Evolutionary conservation across 1,140 invertebrate species (phyloP), one percentile per base, ranked within the genome.

Genomic region (Musca domestica): DNA sequence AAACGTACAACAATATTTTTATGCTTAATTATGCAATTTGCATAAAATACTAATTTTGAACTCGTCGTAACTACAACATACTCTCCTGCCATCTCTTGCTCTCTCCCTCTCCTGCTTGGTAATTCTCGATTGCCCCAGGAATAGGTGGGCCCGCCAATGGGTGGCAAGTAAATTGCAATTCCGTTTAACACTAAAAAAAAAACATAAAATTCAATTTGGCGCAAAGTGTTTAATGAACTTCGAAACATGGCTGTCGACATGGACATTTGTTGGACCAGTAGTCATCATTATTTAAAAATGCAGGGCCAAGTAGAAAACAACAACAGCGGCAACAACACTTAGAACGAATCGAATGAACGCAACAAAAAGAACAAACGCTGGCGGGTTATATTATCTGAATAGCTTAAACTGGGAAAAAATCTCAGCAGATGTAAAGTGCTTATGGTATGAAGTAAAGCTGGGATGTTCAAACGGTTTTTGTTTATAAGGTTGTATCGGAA

Each of bases 141-240:
- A 34, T 46, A 20, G 61, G 27, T 34, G 58, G 27, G 3, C 56
- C 19, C 66, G 30, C 4, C 17, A 54, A 25, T 41, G 41, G 67
- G 25, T 68, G 23, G 46, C 25, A 48, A 65, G 15, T 23, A 30
- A 63, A 63, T 63, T 34, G 56, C 66, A 67, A 49, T 52, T 68
- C 23, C 23, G 23, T 64, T 68, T 54, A 64, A 48, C 14, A 41
- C 23, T 52, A 12, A 20, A 15, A 27, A 61, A 15, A 64, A 27
- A 64, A 74, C 75, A 74, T 78, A 76, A 76, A 76, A 76, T 74
- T 78, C 75, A 78, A 78, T 78, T 78, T 78, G 75, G 74, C 76
- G 74, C 75, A 76, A 78, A 78, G 72, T 78, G 76, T 76, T 78
- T 78, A 78, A 76, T 78, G 77, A 78, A 78, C 74, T 74, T 72